phyloP scores from a whole-genome alignment of 2,888 invertebrate genomes.

The Lasioglossum marginatum region DNA sequence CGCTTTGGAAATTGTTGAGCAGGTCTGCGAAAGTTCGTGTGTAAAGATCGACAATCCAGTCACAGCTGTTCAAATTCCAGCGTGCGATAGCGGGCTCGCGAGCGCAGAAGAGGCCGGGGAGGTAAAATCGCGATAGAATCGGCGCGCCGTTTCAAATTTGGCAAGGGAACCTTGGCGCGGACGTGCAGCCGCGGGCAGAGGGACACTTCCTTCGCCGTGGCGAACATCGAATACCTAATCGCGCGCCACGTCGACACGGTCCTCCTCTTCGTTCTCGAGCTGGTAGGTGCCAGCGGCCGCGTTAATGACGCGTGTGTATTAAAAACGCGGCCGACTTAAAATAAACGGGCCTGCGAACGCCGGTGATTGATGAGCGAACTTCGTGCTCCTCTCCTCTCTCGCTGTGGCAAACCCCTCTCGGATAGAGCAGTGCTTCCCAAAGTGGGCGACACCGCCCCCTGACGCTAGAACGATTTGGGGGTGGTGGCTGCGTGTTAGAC shows the following conservation, averaged over 20 bases:
- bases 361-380: constrained; percentile 77
- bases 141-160: constrained; percentile 39
- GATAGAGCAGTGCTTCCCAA: constrained; percentile 15
- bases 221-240: constrained; percentile 70
- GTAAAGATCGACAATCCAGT: background rate
- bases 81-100: background rate
- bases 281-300: constrained; percentile 67
- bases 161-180: constrained; percentile 51
- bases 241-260: constrained; percentile 64
- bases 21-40: background rate
- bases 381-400: constrained; percentile 32
- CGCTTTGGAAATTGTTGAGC: background rate
- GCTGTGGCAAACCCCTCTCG: constrained; percentile 42
- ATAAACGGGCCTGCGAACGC: constrained; percentile 73
- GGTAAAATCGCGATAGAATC: background rate
- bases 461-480: background rate
- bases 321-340: constrained; percentile 78
- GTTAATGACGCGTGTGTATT: constrained; percentile 80
- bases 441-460: background rate
- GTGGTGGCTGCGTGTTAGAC: background rate
- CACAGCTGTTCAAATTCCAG: background rate
- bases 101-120: background rate
- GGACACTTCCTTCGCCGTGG: constrained; percentile 57
- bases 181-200: constrained; percentile 44
- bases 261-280: constrained; percentile 54